Percentiles rank a stretch among this genome's conserved stretches.
These are phyloP conservation scores for Microtus richardsoni DNA, from an alignment of 2,113 vertebrate genomes.

Conservation along the genomic window DNA sequence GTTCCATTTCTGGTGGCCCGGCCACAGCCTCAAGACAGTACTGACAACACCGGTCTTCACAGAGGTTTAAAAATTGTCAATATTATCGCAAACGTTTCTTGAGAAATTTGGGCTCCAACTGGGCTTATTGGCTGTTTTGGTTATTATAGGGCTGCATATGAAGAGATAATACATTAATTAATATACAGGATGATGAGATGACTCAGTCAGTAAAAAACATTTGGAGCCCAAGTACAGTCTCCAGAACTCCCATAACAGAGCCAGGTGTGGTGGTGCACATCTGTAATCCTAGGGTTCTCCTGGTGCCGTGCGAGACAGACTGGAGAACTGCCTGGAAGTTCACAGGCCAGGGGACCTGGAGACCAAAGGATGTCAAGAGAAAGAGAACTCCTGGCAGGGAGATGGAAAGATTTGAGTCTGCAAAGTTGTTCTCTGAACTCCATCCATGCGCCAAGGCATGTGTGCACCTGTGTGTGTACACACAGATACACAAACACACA, in stretches of 20 bases:
- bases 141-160: background rate
- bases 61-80: background rate
- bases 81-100: background rate
- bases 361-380: background rate
- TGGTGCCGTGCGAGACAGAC: background rate
- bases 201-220: background rate
- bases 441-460: no score
- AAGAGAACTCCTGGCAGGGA: background rate
- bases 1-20: background rate
- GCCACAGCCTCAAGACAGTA: background rate
- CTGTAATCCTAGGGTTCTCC: background rate
- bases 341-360: no score
- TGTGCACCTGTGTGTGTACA: no score
- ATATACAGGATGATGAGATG: background rate
- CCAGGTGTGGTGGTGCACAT: background rate
- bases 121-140: background rate
- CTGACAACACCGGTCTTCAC: rapidly evolving
- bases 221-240: background rate
- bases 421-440: background rate
- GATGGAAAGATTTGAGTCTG: background rate
- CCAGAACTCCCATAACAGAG: background rate
- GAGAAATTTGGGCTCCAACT: background rate
- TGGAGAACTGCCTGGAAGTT: no score
- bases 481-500: background rate
- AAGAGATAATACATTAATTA: background rate